phyloP scores from a whole-genome alignment of 1,140 invertebrate genomes.

The Papilio polyxenes region DNA sequence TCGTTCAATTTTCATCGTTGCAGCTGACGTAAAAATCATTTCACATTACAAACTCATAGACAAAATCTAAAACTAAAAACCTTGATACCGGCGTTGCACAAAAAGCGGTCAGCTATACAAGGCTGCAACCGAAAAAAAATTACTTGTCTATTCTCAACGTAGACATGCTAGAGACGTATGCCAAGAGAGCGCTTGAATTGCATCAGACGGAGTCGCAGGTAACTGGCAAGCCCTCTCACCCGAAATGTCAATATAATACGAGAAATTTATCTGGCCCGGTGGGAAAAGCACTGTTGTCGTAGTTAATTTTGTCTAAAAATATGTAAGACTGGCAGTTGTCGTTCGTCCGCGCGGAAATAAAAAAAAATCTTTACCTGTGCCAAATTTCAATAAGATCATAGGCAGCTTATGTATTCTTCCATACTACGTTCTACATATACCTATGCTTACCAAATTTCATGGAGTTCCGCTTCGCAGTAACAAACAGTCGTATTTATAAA shows the following conservation, averaged over 20 bases:
- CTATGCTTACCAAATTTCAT: too few species aligned
- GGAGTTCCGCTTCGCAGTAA: too few species aligned
- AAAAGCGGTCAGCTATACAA: neutral
- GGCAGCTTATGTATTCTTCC: too few species aligned
- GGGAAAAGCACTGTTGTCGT: neutral
- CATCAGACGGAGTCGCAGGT: conserved; percentile 30
- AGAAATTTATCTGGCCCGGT: neutral
- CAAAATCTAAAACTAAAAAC: conserved; percentile 1
- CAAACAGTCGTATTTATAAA: too few species aligned
- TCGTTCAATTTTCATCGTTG: too few species aligned
- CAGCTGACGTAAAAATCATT: neutral
- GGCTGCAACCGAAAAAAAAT: conserved; percentile 8
- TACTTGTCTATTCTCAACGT: conserved; percentile 18
- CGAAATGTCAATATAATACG: conserved; percentile 26
- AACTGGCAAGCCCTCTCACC: conserved; percentile 24
- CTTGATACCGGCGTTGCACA: conserved; percentile 10
- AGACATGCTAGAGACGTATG: conserved; percentile 20
- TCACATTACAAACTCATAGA: neutral
- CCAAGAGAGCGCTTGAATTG: conserved; percentile 20
- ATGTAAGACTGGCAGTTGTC: neutral
- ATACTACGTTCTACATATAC: too few species aligned
- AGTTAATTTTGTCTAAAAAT: neutral
- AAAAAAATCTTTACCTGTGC: too few species aligned
- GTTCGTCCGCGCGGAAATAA: too few species aligned
- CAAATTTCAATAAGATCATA: too few species aligned